These are phyloP conservation scores for Oscheius sp. DNA, from an alignment of 1,140 invertebrate species.

Conservation along the genomic window DNA sequence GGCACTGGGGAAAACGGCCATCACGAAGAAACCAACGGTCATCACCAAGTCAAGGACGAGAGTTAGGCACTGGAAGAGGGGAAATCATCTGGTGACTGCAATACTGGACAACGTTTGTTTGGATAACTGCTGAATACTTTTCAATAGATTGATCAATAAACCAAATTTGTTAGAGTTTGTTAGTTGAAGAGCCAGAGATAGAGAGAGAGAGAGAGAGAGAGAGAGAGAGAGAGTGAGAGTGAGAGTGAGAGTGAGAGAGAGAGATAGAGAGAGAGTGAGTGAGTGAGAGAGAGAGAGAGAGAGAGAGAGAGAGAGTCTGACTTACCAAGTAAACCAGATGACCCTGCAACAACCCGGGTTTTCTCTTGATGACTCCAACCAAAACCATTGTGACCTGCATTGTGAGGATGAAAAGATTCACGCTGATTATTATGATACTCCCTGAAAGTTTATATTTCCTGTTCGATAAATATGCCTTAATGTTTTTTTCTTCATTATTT, in stretches of 20 bases:
- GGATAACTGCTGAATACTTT: too few relatives aligned
- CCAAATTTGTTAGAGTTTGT: too few relatives aligned
- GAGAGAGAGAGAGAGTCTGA: neutral
- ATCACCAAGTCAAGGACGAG: conserved; percentile 15
- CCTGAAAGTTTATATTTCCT: conserved; percentile 46
- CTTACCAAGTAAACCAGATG: conserved; percentile 23
- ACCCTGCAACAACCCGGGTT: conserved; percentile 11
- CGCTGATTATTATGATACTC: conserved; percentile 21
- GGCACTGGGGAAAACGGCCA: conserved; percentile 19
- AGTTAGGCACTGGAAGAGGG: conserved; percentile 14
- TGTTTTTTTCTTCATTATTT: too few relatives aligned
- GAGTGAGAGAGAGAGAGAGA: too few relatives aligned
- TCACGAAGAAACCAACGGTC: conserved; percentile 19
- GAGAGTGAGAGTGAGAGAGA: too few relatives aligned
- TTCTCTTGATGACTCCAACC: conserved; percentile 7
- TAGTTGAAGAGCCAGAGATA: too few relatives aligned
- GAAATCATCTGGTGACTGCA: neutral
- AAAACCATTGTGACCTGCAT: conserved; percentile 12
- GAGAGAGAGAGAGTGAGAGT: too few relatives aligned
- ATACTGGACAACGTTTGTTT: neutral
- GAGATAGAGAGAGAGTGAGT: too few relatives aligned
- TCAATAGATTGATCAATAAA: too few relatives aligned
- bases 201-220: too few relatives aligned
- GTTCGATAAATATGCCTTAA: too few relatives aligned
- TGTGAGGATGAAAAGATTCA: conserved; percentile 23